Evolutionary conservation across 2,797 vertebrate genomes (phyloP).

Genomic region (Perodicticus potto): DNA sequence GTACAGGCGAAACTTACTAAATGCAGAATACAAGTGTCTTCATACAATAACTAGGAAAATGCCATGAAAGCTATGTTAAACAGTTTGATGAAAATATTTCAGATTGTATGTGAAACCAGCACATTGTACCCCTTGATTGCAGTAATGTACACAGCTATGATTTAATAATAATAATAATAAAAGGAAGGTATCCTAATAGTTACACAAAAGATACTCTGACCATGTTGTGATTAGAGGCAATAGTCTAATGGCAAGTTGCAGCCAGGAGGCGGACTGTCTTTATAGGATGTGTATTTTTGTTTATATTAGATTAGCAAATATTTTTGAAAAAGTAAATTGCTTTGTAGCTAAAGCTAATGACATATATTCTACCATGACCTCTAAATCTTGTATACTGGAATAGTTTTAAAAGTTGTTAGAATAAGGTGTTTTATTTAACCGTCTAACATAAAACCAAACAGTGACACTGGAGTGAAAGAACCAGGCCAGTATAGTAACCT

Average conservation of each 20-base stretch:
- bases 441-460: background rate
- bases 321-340: background rate
- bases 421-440: background rate
- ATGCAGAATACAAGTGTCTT: too few relatives aligned
- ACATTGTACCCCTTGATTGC: too few relatives aligned
- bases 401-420: background rate
- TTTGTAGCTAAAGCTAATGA: background rate
- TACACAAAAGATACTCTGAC: background rate
- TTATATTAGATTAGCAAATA: background rate
- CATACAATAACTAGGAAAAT: too few relatives aligned
- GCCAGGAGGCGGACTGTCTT: too few relatives aligned
- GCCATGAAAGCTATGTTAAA: too few relatives aligned
- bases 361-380: background rate
- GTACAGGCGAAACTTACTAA: too few relatives aligned
- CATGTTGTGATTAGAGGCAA: background rate
- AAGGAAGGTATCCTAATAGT: background rate
- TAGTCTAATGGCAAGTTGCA: background rate
- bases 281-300: background rate
- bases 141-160: too few relatives aligned
- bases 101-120: too few relatives aligned
- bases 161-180: too few relatives aligned
- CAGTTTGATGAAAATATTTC: too few relatives aligned
- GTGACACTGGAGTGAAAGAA: background rate
- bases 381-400: background rate
- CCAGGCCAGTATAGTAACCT: background rate